A percentile compares a stretch with the other conserved stretches of the same genome.
phyloP scores from a whole-genome alignment of 1,140 invertebrate genomes.

The Saccostrea cuccullata region DNA sequence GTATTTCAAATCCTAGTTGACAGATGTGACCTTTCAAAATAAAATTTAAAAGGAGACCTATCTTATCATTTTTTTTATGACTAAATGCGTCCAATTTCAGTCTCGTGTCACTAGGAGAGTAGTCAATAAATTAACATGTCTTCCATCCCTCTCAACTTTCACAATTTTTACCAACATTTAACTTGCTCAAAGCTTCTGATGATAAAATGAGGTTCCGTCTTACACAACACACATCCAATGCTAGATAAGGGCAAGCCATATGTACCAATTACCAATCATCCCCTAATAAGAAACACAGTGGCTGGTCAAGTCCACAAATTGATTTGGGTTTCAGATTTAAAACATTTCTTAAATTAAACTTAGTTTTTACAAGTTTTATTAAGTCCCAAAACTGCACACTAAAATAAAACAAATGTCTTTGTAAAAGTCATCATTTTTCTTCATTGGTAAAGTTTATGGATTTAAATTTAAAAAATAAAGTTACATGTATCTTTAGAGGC shows the following conservation, averaged over 20 bases:
- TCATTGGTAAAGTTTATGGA: background rate
- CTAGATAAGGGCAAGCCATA: background rate
- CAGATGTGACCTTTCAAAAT: conserved; percentile 2
- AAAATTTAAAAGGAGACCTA: conserved; percentile 32
- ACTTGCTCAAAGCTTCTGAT: conserved; percentile 2
- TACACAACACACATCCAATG: background rate
- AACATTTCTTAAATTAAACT: background rate
- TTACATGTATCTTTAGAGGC: background rate
- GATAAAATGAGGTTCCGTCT: conserved; percentile 5
- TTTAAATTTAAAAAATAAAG: background rate
- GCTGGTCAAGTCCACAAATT: background rate
- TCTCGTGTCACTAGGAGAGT: conserved; percentile 17
- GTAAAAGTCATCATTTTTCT: background rate
- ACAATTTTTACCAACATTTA: background rate
- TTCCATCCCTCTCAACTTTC: background rate
- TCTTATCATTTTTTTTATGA: conserved; percentile 24
- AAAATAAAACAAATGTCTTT: background rate
- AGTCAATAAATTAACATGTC: background rate
- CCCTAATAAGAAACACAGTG: background rate
- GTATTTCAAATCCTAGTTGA: conserved; percentile 21
- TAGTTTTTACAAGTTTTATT: background rate
- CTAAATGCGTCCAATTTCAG: conserved; percentile 19
- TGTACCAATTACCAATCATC: background rate
- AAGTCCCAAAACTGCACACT: background rate
- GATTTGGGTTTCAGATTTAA: background rate